These are phyloP conservation scores for Potamarius usumacintae DNA, from an alignment of 2,113 vertebrate species.

Conservation along the genomic window DNA sequence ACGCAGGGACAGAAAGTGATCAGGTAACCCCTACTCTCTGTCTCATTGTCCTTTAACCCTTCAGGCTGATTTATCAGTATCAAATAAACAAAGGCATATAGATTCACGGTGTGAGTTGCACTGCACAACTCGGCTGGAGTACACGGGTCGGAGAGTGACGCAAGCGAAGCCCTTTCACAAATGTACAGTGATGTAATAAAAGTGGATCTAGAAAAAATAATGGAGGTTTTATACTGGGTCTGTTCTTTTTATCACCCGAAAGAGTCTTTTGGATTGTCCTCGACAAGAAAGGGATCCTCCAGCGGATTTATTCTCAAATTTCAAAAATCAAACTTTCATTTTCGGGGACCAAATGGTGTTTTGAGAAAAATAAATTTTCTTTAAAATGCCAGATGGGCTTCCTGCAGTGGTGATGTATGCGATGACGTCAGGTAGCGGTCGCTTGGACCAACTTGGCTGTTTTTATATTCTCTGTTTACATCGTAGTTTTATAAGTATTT, in stretches of 20 bases:
- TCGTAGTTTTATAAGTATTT: too few species aligned
- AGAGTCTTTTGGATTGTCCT: background rate
- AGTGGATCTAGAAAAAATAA: background rate
- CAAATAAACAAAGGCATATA: background rate
- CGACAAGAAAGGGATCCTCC: too few species aligned
- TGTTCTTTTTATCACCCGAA: background rate
- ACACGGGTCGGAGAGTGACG: background rate
- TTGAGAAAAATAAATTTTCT: too few species aligned
- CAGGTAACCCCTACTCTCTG: constrained; percentile 72
- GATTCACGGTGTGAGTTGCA: background rate
- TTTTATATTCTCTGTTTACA: too few species aligned
- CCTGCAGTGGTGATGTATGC: too few species aligned
- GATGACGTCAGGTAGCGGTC: too few species aligned
- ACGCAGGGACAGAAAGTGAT: constrained; percentile 88
- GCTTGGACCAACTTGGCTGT: too few species aligned
- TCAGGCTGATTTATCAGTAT: background rate
- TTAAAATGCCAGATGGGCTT: too few species aligned
- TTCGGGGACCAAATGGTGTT: too few species aligned
- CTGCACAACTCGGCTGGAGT: background rate
- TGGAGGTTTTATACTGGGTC: background rate
- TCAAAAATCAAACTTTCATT: too few species aligned
- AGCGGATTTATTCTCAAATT: too few species aligned
- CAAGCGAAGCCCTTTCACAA: background rate
- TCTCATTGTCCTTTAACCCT: background rate
- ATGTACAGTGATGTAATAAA: background rate